Conservation (phyloP, 2,113 vertebrate species). For the Cochlearius cochlearius region DNA sequence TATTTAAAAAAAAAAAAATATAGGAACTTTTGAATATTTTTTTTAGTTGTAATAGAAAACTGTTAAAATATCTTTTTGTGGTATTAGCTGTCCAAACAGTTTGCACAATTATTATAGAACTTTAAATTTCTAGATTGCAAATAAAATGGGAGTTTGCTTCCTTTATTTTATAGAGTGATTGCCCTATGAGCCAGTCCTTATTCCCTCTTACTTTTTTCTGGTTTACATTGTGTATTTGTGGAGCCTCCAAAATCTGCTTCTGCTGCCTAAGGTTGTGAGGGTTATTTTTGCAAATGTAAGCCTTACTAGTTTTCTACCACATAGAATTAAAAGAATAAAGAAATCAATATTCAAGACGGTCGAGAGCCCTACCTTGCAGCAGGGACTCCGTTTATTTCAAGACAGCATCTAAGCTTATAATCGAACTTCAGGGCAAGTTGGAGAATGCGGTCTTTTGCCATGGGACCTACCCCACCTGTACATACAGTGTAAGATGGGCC, state of each 20-base stretch:
- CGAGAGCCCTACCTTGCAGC: not conserved
- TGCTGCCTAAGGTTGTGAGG: rapidly evolving
- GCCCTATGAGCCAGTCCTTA: not conserved
- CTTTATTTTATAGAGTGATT: not conserved
- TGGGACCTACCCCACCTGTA: not conserved
- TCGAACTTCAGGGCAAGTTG: not conserved
- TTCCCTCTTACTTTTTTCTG: not conserved
- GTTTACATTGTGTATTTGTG: not conserved
- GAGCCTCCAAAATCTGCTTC: not conserved
- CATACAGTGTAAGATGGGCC: not conserved
- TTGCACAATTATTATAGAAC: not conserved
- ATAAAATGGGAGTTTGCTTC: not conserved
- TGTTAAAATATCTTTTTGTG: not conserved
- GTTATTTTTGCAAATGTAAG: not conserved
- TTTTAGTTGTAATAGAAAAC: not conserved
- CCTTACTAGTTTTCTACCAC: not conserved
- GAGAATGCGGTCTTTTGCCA: not conserved
- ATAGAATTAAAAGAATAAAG: not conserved
- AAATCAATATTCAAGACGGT: not conserved
- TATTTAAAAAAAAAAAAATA: not conserved
- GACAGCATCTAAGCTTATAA: not conserved
- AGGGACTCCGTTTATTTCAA: not conserved
- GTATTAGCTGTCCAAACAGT: not conserved
- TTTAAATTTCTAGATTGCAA: not conserved
- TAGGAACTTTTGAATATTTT: not conserved